phyloP scores from a whole-genome alignment of 2,113 vertebrate genomes.

The Equus przewalskii region DNA sequence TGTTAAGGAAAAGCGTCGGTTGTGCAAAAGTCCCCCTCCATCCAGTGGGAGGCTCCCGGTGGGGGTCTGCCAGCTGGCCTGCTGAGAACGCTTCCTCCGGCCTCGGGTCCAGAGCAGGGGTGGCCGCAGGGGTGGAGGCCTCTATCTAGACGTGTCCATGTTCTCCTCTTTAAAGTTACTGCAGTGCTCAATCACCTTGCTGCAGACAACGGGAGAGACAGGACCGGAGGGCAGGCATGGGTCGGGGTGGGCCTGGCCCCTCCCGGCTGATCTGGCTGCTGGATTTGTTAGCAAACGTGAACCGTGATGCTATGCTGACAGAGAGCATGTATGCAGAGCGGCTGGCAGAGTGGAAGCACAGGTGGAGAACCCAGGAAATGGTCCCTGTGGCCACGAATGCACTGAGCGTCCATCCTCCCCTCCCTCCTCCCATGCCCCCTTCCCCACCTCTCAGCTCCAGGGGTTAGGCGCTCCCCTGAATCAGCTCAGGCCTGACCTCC shows the following conservation, averaged over 20 bases:
- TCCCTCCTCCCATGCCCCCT: too few species aligned
- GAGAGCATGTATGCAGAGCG: fast-evolving
- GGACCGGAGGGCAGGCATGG: slow-evolving; percentile 56
- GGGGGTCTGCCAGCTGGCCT: slow-evolving; percentile 81
- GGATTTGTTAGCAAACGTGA: background rate
- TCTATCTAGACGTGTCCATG: slow-evolving; percentile 98
- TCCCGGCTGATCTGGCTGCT: background rate
- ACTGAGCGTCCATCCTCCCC: background rate
- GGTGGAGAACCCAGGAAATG: background rate
- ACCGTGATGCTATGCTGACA: background rate
- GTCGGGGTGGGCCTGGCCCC: background rate
- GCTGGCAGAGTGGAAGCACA: background rate
- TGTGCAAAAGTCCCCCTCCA: slow-evolving; percentile 90
- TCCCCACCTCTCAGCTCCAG: too few species aligned
- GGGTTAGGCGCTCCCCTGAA: background rate
- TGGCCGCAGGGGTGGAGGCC: slow-evolving; percentile 65
- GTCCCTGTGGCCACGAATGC: background rate
- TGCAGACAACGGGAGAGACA: slow-evolving; percentile 84
- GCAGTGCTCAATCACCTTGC: slow-evolving; percentile 98
- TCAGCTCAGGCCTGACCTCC: background rate
- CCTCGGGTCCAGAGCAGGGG: slow-evolving; percentile 55
- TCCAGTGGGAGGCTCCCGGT: slow-evolving; percentile 83
- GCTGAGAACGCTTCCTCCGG: slow-evolving; percentile 82
- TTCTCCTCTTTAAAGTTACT: slow-evolving; percentile 97
- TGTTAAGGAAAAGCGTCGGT: slow-evolving; percentile 88